Conservation (phyloP, 2,797 vertebrate genomes). For the Picus viridis region DNA sequence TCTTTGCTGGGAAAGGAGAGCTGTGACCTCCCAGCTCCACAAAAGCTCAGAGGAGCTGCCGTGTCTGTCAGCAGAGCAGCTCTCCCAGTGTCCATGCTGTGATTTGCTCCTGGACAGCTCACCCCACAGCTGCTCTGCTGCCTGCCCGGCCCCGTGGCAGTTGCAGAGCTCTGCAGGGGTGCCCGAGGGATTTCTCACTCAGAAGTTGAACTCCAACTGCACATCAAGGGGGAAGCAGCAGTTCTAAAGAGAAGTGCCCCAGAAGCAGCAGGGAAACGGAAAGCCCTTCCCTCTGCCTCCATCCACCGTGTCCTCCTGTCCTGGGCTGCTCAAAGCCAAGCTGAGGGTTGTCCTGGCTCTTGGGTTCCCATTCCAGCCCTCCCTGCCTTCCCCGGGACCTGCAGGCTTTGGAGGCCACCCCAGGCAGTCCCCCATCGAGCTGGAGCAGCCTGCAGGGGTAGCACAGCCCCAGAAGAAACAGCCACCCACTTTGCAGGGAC, state of each 20-base stretch:
- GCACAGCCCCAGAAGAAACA: not conserved
- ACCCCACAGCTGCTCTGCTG: not conserved
- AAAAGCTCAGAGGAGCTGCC: not conserved
- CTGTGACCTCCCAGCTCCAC: not conserved
- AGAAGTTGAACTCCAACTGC: not conserved
- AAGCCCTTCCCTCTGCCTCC: not conserved
- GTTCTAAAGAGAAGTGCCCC: not conserved
- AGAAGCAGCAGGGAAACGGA: not conserved
- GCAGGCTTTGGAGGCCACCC: not conserved
- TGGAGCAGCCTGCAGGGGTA: not conserved
- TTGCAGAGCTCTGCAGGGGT: not conserved
- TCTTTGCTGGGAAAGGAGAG: not conserved
- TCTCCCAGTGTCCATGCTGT: not conserved
- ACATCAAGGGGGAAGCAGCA: not conserved
- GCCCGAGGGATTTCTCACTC: not conserved
- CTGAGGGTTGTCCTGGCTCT: accelerated
- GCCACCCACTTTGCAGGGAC: not conserved
- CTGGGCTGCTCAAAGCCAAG: not conserved
- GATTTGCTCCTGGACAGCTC: not conserved
- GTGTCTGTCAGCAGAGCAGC: not conserved
- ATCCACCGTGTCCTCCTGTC: accelerated
- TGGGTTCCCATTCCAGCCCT: not conserved
- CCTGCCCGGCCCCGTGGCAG: accelerated
- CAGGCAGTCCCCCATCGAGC: accelerated
- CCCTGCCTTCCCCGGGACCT: not conserved